Evolutionary conservation across 2,797 vertebrate genomes (phyloP).

Genomic region (Carcharodon carcharias): DNA sequence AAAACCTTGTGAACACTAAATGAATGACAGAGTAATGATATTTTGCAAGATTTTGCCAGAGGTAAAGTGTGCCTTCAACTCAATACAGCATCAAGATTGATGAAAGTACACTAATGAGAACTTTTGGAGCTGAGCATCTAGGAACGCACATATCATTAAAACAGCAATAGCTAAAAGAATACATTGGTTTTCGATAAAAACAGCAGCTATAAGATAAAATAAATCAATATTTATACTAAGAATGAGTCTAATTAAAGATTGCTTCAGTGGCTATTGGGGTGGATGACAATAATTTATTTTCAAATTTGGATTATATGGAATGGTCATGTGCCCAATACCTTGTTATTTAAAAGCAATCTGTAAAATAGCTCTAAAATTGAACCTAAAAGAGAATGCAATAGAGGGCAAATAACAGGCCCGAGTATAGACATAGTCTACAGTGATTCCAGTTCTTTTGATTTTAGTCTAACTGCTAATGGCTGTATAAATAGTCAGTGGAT

Average conservation of each 20-base stretch:
- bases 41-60: constrained; percentile 22
- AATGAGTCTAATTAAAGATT: constrained; percentile 31
- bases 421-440: not conserved
- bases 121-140: not conserved
- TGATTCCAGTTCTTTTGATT: not conserved
- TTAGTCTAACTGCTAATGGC: not conserved
- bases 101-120: constrained; percentile 25
- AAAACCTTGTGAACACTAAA: not conserved
- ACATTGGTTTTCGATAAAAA: not conserved
- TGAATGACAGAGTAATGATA: constrained; percentile 35
- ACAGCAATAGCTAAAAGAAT: not conserved
- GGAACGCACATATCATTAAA: constrained; percentile 30
- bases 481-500: not conserved
- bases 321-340: not conserved
- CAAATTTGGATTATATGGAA: not conserved
- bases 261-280: not conserved
- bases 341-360: not conserved
- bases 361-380: not conserved
- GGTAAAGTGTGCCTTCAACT: not conserved
- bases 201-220: constrained; percentile 5
- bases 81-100: constrained; percentile 4
- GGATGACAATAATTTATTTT: not conserved
- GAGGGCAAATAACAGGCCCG: not conserved
- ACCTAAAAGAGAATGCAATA: not conserved
- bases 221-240: constrained; percentile 28